Evolutionary conservation across 1,140 invertebrate species (phyloP).

Genomic region (Cotesia glomerata): DNA sequence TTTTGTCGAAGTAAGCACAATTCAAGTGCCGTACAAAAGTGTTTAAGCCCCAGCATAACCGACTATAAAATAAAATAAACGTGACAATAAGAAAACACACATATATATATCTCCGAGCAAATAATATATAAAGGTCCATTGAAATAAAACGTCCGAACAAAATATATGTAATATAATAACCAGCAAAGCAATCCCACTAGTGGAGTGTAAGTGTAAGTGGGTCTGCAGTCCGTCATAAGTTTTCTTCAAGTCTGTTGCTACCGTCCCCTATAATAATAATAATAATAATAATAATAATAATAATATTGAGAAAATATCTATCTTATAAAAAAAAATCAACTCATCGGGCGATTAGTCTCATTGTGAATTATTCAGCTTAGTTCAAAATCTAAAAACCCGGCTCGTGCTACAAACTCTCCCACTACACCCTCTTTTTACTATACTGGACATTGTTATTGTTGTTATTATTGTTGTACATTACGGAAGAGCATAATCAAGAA

Average conservation of each 20-base stretch:
- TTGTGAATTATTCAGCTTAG: conserved; percentile 43
- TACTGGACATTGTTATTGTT: no score
- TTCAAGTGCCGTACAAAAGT: conserved; percentile 3
- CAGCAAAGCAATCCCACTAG: neutral
- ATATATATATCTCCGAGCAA: neutral
- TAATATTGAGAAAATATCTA: no score
- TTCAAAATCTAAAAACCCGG: neutral
- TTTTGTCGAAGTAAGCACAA: no score
- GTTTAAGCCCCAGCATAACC: neutral
- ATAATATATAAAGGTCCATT: neutral
- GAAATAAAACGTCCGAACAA: conserved; percentile 15
- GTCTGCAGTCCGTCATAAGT: neutral
- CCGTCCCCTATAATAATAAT: no score
- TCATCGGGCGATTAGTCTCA: conserved; percentile 56
- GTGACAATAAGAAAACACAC: neutral
- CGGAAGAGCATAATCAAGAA: no score
- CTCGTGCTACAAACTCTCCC: neutral
- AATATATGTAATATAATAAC: neutral
- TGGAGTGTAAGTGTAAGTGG: no score
- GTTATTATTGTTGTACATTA: neutral
- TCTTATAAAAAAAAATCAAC: neutral
- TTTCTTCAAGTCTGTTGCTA: conserved; percentile 2
- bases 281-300: no score
- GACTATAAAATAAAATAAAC: neutral
- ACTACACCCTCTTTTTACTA: conserved; percentile 21